These are phyloP conservation scores for Clusia tigrina DNA, from an alignment of 2,888 invertebrate species.

Conservation along the genomic window DNA sequence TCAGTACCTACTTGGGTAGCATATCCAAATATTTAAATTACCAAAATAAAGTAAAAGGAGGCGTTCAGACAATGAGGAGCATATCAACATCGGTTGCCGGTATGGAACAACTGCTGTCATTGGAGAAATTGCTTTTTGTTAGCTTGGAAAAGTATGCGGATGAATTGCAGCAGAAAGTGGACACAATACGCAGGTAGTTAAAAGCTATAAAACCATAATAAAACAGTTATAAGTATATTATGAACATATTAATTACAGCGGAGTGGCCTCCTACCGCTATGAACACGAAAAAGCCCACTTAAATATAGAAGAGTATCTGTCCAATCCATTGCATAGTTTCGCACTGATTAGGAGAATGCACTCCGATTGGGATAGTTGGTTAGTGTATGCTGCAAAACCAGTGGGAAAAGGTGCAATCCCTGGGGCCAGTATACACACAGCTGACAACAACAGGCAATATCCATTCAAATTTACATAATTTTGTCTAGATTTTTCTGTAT, in stretches of 20 bases:
- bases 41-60: too few relatives aligned
- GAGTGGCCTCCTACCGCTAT: slow-evolving; percentile 26
- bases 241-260: slow-evolving; percentile 22
- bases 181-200: slow-evolving; percentile 34
- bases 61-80: too few relatives aligned
- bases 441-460: neutral
- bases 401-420: slow-evolving; percentile 30
- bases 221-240: neutral
- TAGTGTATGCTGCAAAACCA: slow-evolving; percentile 25
- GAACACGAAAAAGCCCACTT: slow-evolving; percentile 26
- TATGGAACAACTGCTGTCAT: slow-evolving; percentile 27
- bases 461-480: neutral
- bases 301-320: slow-evolving; percentile 30
- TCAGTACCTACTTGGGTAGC: too few relatives aligned
- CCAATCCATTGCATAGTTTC: slow-evolving; percentile 34
- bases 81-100: slow-evolving; percentile 31
- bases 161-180: slow-evolving; percentile 30
- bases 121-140: slow-evolving; percentile 29
- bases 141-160: slow-evolving; percentile 32
- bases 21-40: too few relatives aligned
- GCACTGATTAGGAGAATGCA: slow-evolving; percentile 33
- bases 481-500: too few relatives aligned
- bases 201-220: neutral
- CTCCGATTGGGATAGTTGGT: slow-evolving; percentile 35
- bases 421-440: too few relatives aligned